Conservation (phyloP, 1,140 invertebrate genomes). For the Meloidogyne hapla region DNA sequence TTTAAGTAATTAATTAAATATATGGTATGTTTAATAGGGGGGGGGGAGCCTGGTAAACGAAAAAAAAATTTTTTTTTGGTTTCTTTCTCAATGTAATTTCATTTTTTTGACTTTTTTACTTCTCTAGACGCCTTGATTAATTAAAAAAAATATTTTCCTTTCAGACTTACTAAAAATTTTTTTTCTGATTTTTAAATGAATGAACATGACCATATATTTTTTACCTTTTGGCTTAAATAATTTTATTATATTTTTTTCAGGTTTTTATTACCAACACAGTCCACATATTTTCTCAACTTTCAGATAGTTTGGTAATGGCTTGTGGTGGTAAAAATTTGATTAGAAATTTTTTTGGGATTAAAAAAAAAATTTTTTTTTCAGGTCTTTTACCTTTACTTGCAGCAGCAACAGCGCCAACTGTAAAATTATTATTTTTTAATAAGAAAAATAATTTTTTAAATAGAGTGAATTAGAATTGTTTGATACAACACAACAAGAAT, state of each 20-base stretch:
- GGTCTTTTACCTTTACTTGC: conserved; percentile 88
- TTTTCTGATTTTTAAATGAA: too few relatives aligned
- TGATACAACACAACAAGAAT: conserved; percentile 89
- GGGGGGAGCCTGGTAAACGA: too few relatives aligned
- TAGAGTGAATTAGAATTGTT: conserved; percentile 96
- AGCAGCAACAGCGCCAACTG: conserved; percentile 95
- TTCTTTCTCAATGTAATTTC: too few relatives aligned
- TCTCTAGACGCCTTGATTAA: too few relatives aligned
- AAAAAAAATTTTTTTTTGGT: too few relatives aligned
- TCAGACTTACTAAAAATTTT: too few relatives aligned
- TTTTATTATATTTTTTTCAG: conserved; percentile 71
- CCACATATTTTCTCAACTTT: conserved; percentile 95
- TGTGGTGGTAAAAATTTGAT: conserved; percentile 75
- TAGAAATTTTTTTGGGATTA: not conserved
- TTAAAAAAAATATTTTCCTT: too few relatives aligned
- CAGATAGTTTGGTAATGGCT: conserved; percentile 97
- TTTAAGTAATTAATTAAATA: conserved; percentile 72
- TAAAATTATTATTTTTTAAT: conserved; percentile 69
- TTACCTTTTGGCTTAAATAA: too few relatives aligned
- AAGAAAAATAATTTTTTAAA: conserved; percentile 42
- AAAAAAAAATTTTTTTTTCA: too few relatives aligned
- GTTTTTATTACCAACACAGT: conserved; percentile 99
- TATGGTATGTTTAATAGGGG: too few relatives aligned
- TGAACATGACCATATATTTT: too few relatives aligned
- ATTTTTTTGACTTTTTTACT: too few relatives aligned